A percentile compares a stretch with the other conserved stretches of the same genome.
Evolutionary conservation across 2,113 vertebrate species (phyloP).

Genomic region (Ivindomyrus marchei): DNA sequence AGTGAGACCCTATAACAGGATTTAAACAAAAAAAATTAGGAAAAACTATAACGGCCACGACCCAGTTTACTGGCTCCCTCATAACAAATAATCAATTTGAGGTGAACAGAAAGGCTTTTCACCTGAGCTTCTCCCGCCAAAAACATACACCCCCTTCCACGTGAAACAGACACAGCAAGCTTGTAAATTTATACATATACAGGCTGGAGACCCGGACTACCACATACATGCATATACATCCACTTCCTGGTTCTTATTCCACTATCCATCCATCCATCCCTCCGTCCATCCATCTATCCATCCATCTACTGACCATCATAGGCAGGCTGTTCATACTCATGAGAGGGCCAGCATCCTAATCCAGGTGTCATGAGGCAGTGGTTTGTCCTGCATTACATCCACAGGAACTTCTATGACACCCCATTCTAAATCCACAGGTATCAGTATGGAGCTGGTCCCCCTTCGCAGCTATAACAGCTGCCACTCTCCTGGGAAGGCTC

Average conservation of each 20-base stretch:
- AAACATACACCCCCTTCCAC: neutral
- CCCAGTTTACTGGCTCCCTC: neutral
- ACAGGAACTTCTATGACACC: neutral
- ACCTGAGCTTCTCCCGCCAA: neutral
- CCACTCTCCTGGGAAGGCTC: neutral
- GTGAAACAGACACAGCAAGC: neutral
- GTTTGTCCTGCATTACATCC: neutral
- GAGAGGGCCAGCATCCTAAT: neutral
- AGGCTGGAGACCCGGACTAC: slow-evolving; percentile 22
- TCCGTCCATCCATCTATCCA: neutral
- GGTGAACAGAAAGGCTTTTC: neutral
- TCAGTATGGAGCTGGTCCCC: neutral
- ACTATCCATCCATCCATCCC: neutral
- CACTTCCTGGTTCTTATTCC: neutral
- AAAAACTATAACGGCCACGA: neutral
- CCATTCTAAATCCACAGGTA: neutral
- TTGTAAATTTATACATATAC: neutral
- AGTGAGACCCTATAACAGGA: neutral
- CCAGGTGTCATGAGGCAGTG: neutral
- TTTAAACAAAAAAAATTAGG: neutral
- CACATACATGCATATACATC: neutral
- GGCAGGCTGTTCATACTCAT: neutral
- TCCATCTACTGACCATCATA: neutral
- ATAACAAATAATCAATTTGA: neutral
- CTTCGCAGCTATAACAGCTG: neutral